Evolutionary conservation across 1,140 invertebrate species (phyloP), one percentile per base, ranked within the genome.

Genomic region (Theocolax elegans): DNA sequence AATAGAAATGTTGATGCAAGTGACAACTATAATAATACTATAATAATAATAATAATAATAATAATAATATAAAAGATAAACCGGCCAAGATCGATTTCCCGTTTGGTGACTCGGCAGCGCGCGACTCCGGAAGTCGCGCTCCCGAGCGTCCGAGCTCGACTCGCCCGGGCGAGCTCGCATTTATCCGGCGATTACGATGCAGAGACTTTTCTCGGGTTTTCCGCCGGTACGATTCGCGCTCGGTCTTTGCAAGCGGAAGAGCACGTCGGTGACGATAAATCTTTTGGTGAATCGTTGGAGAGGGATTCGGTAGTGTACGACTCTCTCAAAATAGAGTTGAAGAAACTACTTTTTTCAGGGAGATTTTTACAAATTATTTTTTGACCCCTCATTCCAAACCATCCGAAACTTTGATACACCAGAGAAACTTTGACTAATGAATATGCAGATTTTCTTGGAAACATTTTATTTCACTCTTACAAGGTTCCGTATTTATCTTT

Each of bases 21-120:
- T n/a, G n/a, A n/a, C n/a, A n/a, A n/a, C n/a, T n/a, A n/a, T n/a
- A n/a, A n/a, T n/a, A n/a, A n/a, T n/a, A n/a, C n/a, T n/a, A n/a
- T n/a, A n/a, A n/a, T n/a, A n/a, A n/a, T n/a, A n/a, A n/a, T n/a
- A n/a, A n/a, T n/a, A n/a, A n/a, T n/a, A n/a, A n/a, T n/a, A n/a
- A n/a, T n/a, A n/a, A 23, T 8, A 49, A 48, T 48, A 19, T 19
- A 48, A 9, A 19, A 54, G 51, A 25, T 56, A 40, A 54, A 35
- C 58, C 46, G 31, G 27, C 42, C 46, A 66, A 75, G 68, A 76
- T 77, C 71, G 68, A 75, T 77, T 78, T 76, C 63, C 72, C 68
- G 63, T 71, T 75, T 60, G 63, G 38, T 6, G 7, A 29, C 1
- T 44, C 58, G 23, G 19, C 12, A 58, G 62, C 62, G 62, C 58